A percentile compares a stretch with the other conserved stretches of the same genome.
Conservation (phyloP, 2,888 invertebrate genomes). For the Nomada lathburiana region DNA sequence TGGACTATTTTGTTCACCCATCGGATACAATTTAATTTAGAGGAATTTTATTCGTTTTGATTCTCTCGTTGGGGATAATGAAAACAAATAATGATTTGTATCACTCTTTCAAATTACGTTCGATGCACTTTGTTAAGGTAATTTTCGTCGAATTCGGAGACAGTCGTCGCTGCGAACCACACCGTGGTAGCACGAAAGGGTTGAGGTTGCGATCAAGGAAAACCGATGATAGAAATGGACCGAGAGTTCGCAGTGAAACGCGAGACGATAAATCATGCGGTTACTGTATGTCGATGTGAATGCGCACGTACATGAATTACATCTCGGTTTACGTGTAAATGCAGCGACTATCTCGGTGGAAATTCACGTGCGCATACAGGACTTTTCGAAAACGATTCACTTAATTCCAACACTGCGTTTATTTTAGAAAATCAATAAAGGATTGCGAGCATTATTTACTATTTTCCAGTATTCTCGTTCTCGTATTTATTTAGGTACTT, state of each 20-base stretch:
- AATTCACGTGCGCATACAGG: neutral
- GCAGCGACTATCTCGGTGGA: neutral
- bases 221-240: conserved; percentile 65
- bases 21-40: no score
- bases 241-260: conserved; percentile 64
- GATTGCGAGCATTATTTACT: no score
- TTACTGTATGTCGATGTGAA: conserved; percentile 52
- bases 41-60: neutral
- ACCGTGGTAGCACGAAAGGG: conserved; percentile 20
- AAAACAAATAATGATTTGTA: no score
- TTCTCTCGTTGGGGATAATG: no score
- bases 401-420: no score
- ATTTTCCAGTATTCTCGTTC: no score
- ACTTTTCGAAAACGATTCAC: neutral
- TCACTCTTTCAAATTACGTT: no score
- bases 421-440: no score
- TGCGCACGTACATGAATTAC: conserved; percentile 49
- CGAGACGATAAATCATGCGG: conserved; percentile 71
- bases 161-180: conserved; percentile 41
- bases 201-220: conserved; percentile 50
- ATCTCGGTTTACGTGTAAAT: conserved; percentile 32
- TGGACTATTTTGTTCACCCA: no score
- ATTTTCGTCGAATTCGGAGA: conserved; percentile 40
- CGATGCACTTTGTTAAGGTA: conserved; percentile 20
- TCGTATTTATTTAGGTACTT: neutral